Conservation (phyloP, 2,797 vertebrate species). For the Halcyon leucocephala region DNA sequence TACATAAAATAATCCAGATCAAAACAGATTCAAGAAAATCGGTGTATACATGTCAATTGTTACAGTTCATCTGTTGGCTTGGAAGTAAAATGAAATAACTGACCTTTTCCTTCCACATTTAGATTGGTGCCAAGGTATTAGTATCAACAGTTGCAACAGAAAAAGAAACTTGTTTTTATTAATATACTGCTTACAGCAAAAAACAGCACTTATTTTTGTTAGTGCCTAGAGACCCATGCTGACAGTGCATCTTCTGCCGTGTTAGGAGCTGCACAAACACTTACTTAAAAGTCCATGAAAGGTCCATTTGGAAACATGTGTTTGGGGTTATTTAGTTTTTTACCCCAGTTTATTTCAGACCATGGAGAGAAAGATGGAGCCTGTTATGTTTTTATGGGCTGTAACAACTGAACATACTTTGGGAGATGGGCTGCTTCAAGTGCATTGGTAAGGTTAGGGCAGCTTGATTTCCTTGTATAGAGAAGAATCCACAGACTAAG, state of each 20-base stretch:
- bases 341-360: not conserved
- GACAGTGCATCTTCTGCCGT: accelerated
- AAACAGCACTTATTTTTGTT: not conserved
- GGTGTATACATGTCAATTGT: not conserved
- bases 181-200: not conserved
- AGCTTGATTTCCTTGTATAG: not conserved
- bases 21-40: not conserved
- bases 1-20: not conserved
- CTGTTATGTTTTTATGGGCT: not conserved
- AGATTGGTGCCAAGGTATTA: not conserved
- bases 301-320: not conserved
- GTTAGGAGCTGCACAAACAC: not conserved
- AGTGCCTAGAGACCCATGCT: not conserved
- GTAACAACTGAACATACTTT: not conserved
- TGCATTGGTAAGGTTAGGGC: not conserved
- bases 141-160: not conserved
- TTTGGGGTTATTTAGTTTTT: not conserved
- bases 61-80: not conserved
- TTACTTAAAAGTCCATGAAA: not conserved
- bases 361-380: not conserved
- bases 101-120: not conserved
- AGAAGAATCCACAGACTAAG: not conserved
- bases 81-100: not conserved
- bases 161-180: not conserved
- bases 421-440: not conserved